Conservation (phyloP, 2,113 vertebrate species). For the Edolisoma coerulescens region DNA sequence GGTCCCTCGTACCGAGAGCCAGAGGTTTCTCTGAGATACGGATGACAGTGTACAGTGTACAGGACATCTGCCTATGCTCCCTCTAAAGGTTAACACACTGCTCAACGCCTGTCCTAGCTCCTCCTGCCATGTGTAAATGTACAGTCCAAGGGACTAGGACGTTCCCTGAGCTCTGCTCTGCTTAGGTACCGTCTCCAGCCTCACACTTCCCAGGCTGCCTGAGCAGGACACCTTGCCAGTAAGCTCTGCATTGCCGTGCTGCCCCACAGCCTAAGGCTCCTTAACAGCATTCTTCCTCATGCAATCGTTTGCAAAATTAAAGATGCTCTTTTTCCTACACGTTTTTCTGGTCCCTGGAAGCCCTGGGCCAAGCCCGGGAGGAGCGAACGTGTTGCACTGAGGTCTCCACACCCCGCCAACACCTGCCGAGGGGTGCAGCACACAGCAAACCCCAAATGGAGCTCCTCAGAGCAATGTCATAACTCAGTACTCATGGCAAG, state of each 20-base stretch:
- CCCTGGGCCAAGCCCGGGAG: conserved; percentile 10
- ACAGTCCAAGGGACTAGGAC: conserved; percentile 9
- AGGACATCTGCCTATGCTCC: conserved; percentile 50
- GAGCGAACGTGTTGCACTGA: not conserved
- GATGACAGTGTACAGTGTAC: conserved; percentile 54
- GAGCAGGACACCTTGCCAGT: conserved; percentile 25
- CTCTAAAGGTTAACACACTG: conserved; percentile 9
- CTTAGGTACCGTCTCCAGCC: conserved; percentile 31
- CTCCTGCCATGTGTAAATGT: conserved; percentile 22
- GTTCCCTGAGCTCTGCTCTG: conserved; percentile 16
- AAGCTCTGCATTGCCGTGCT: conserved; percentile 10
- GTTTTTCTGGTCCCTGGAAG: conserved; percentile 2
- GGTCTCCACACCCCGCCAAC: not conserved
- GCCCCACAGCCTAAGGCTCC: conserved; percentile 9
- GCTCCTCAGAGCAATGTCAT: conserved; percentile 24
- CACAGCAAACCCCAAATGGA: conserved; percentile 1
- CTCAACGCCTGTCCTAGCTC: conserved; percentile 38
- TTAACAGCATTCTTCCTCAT: not conserved
- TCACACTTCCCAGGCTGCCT: not conserved
- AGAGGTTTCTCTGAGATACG: conserved; percentile 4
- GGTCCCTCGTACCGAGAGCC: conserved; percentile 23
- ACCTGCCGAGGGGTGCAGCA: not conserved
- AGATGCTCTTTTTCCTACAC: not conserved
- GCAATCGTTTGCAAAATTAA: not conserved
- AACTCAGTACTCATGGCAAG: not conserved